Evolutionary conservation across 2,888 invertebrate genomes (phyloP).

Genomic region (Chromoteleia sp.): DNA sequence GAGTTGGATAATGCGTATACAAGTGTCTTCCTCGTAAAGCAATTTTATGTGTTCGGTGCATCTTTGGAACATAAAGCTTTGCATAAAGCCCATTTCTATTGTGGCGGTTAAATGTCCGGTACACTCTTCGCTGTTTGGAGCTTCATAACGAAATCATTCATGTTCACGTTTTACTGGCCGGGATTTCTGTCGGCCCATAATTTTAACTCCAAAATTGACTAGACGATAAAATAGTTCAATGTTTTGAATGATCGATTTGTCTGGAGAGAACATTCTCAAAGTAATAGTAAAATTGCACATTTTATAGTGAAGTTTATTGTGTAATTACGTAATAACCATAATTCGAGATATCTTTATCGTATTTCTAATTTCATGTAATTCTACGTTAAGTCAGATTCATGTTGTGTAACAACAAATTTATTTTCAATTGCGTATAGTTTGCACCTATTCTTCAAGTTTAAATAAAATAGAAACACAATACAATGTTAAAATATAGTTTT

Average conservation of each 20-base stretch:
- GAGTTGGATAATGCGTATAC: conserved; percentile 32
- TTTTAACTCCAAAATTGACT: conserved; percentile 29
- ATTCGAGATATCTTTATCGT: too few relatives aligned
- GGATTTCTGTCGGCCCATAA: conserved; percentile 53
- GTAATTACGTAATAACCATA: too few relatives aligned
- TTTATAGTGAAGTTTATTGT: too few relatives aligned
- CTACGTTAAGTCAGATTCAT: too few relatives aligned
- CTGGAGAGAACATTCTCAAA: too few relatives aligned
- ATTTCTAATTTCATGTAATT: too few relatives aligned
- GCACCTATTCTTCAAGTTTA: too few relatives aligned
- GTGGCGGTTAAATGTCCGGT: conserved; percentile 60
- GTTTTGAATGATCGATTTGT: conserved; percentile 15
- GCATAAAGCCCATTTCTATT: conserved; percentile 53
- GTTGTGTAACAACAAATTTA: too few relatives aligned
- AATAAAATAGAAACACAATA: too few relatives aligned
- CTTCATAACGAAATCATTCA: conserved; percentile 74
- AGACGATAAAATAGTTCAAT: conserved; percentile 19
- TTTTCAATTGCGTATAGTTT: too few relatives aligned
- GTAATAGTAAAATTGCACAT: too few relatives aligned
- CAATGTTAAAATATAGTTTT: too few relatives aligned
- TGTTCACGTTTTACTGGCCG: conserved; percentile 70
- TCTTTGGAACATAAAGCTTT: conserved; percentile 56
- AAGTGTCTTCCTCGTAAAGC: conserved; percentile 51
- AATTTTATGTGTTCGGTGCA: conserved; percentile 45
- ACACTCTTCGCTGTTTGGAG: conserved; percentile 55